Conservation (phyloP, 2,888 invertebrate species). For the Erebia ligea region DNA sequence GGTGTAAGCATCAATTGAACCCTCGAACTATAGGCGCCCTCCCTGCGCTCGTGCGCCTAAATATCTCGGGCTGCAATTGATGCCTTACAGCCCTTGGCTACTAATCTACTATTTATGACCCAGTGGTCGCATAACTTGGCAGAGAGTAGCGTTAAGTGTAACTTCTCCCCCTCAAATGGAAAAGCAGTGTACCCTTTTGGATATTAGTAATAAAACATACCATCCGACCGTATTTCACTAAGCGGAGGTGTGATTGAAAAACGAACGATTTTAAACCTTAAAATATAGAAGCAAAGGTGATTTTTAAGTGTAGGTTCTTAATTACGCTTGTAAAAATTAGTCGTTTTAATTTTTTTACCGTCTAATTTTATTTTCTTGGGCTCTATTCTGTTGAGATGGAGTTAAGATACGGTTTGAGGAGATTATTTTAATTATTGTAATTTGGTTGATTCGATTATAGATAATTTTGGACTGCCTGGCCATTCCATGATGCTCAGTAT, state of each 20-base stretch:
- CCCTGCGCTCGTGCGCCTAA: too few species aligned
- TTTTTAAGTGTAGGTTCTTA: conserved; percentile 17
- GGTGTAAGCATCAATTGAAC: too few species aligned
- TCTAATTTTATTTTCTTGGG: conserved; percentile 33
- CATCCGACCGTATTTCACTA: conserved; percentile 32
- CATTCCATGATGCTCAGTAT: not conserved
- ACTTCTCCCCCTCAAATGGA: conserved; percentile 44
- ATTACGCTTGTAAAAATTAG: conserved; percentile 37
- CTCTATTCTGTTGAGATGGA: conserved; percentile 24
- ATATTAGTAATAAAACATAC: conserved; percentile 45
- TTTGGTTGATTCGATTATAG: conserved; percentile 20
- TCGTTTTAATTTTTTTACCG: conserved; percentile 37
- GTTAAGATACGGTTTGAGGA: conserved; percentile 24
- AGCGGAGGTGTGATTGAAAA: conserved; percentile 1
- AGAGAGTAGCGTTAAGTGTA: not conserved
- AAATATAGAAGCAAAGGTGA: not conserved
- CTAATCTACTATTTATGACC: not conserved
- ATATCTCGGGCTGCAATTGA: too few species aligned
- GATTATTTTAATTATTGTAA: conserved; percentile 24
- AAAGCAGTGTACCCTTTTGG: conserved; percentile 57
- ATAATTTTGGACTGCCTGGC: not conserved
- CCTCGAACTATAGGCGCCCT: too few species aligned
- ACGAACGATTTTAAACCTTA: conserved; percentile 1
- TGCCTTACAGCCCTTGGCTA: too few species aligned
- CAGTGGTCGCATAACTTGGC: not conserved